These are phyloP conservation scores for Zaprionus ghesquierei DNA, from an alignment of 1,140 invertebrate species.

Conservation along the genomic window DNA sequence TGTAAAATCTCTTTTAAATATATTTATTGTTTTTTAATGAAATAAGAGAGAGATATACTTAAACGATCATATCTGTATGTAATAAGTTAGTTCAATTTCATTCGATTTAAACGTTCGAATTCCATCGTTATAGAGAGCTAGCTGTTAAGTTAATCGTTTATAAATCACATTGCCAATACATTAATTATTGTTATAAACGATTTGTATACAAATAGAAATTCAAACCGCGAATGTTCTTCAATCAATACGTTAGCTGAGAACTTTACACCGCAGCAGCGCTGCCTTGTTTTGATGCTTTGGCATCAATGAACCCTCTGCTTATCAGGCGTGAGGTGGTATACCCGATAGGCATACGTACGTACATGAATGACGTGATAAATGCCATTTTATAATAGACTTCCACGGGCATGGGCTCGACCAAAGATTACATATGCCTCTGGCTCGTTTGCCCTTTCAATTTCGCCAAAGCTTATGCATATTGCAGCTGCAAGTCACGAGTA, in stretches of 20 bases:
- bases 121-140: background rate
- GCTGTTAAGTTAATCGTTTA: background rate
- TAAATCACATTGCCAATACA: background rate
- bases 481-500: background rate
- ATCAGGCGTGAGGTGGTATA: constrained; percentile 6
- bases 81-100: background rate
- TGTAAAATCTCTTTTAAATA: background rate
- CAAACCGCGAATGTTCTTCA: background rate
- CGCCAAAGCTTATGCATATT: constrained; percentile 23
- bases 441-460: constrained; percentile 18
- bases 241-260: background rate
- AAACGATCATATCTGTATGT: background rate
- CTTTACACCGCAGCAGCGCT: background rate
- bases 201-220: background rate
- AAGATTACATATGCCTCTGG: constrained; percentile 8
- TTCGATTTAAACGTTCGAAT: background rate
- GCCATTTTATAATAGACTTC: constrained; percentile 11
- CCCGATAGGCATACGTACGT: background rate
- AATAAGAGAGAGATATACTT: background rate
- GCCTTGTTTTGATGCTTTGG: constrained; percentile 4
- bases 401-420: background rate
- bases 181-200: background rate
- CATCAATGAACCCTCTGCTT: constrained; percentile 37
- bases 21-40: background rate
- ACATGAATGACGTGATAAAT: constrained; percentile 14